Base-by-base conservation (phyloP, 1,140 invertebrate genomes). In the Acromyrmex charruanus region DNA sequence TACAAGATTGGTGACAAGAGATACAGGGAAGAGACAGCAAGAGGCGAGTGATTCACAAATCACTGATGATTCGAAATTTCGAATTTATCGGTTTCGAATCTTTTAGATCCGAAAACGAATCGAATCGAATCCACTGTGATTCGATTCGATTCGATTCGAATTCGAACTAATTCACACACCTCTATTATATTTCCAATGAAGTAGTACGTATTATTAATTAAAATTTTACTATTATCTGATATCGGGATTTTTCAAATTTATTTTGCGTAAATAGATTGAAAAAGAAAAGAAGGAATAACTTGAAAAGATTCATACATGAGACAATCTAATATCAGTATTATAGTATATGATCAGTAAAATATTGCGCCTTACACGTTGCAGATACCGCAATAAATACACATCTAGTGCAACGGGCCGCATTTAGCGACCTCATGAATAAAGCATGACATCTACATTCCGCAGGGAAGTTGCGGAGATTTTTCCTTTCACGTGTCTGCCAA, bases 361-460 rank as follows among this genome's bases (percentile, higher is more conserved):
- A 82, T 79, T 51, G 55, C 63, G 51, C 39, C 75, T 77, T 79
- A 61, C 71, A 66, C 66, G 31, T 31, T 55, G 28, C 5, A 49
- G 7, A 49, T 80, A 85, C 66, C 28, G 87, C 74, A 88, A 91
- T 90, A 91, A 88, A 87, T 87, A 90, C 65, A 65, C 72, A 87
- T 86, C 58, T 44, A 51, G 61, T 18, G 84, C 86, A 68, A 68
- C 75, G 79, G 79, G 84, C 35, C 77, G 91, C 90, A 89, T 91
- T 90, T 90, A 90, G 86, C 89, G 68, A 61, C 7, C 49, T 77
- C 85, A 91, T 91, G 91, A 91, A 91, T 91, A 92, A 92, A 85
- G 55, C 87, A 90, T 87, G 75, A 80, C 86, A 59, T 66, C 63
- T 82, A 84, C 80, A 82, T 88, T 72, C 65, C 88, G 49, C 28